phyloP scores from a whole-genome alignment of 2,797 vertebrate species.

The Cygnus olor region DNA sequence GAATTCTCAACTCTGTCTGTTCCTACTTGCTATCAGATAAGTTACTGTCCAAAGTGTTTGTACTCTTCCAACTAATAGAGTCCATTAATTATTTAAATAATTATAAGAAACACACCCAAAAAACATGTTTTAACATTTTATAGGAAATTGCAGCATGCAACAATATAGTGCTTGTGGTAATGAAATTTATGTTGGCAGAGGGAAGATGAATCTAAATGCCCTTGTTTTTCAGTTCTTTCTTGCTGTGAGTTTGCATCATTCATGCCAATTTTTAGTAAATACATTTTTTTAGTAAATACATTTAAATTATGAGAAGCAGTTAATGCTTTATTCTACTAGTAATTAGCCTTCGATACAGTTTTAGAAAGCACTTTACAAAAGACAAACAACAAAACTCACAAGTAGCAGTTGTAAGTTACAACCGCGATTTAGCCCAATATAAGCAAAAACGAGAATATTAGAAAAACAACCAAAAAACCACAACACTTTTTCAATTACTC shows the following conservation, averaged over 20 bases:
- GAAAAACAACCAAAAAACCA: background rate
- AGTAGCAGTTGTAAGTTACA: background rate
- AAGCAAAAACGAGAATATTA: background rate
- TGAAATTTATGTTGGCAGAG: fast-evolving
- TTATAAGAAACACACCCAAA: background rate
- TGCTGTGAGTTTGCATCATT: background rate
- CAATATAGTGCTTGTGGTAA: fast-evolving
- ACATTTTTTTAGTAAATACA: background rate
- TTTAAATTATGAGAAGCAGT: background rate
- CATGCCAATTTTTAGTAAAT: background rate
- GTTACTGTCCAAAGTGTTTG: background rate
- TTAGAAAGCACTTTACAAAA: background rate
- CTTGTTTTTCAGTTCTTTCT: background rate
- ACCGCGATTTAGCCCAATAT: background rate
- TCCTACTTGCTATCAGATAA: background rate
- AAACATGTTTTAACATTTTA: background rate
- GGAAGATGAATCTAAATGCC: background rate
- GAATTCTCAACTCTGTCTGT: background rate
- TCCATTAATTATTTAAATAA: background rate
- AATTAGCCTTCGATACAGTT: background rate
- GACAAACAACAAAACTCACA: background rate
- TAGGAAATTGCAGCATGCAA: background rate
- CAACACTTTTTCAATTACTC: background rate
- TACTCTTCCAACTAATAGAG: background rate
- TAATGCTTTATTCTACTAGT: background rate